These are phyloP conservation scores for Menura novaehollandiae DNA, from an alignment of 2,113 vertebrate genomes.

Conservation along the genomic window DNA sequence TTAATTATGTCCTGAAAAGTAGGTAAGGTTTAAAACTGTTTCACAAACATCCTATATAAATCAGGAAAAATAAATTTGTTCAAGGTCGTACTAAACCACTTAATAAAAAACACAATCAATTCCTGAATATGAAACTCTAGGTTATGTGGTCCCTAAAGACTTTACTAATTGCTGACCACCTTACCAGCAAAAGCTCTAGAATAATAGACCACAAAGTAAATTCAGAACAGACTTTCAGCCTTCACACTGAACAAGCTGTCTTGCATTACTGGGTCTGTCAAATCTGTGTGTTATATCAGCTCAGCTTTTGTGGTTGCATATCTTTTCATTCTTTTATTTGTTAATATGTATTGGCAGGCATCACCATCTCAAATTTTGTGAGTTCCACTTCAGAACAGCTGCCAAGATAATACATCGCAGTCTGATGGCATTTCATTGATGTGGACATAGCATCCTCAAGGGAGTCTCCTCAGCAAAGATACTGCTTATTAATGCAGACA, in stretches of 20 bases:
- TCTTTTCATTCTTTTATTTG: background rate
- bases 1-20: background rate
- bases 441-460: conserved; percentile 8
- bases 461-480: conserved; percentile 5
- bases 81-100: background rate
- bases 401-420: conserved; percentile 10
- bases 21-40: background rate
- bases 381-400: conserved; percentile 30
- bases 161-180: background rate
- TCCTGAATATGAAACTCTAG: background rate
- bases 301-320: background rate
- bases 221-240: background rate
- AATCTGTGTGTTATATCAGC: background rate
- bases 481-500: conserved; percentile 33
- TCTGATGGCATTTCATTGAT: conserved; percentile 14
- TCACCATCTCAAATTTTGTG: background rate
- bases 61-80: background rate
- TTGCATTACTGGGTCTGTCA: background rate
- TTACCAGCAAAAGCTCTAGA: background rate
- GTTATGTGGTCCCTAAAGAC: background rate
- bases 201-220: background rate
- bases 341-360: background rate
- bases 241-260: background rate
- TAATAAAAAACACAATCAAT: background rate
- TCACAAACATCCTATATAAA: background rate